Evolutionary conservation across 1,140 invertebrate species (phyloP).

Genomic region (Atta cephalotes): DNA sequence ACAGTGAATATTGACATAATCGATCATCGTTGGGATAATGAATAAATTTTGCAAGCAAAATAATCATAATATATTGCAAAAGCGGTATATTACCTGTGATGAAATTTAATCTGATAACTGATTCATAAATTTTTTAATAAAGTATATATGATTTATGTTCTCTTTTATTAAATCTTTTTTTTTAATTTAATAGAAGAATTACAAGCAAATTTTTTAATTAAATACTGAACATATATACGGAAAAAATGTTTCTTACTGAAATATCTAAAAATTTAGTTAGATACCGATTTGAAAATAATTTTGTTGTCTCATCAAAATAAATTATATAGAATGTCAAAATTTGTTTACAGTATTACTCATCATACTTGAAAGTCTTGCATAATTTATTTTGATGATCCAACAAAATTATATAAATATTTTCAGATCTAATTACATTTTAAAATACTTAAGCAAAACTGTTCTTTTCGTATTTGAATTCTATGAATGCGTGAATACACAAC

Average conservation of each 20-base stretch:
- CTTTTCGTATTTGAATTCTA: neutral
- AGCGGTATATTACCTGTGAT: neutral
- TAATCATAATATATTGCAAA: neutral
- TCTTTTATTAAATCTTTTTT: neutral
- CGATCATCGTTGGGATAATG: neutral
- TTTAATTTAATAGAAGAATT: constrained; percentile 9
- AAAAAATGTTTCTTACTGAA: too few species aligned
- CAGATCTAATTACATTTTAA: too few species aligned
- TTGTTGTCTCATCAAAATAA: too few species aligned
- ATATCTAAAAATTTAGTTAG: too few species aligned
- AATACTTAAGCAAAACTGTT: too few species aligned
- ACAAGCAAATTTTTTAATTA: neutral
- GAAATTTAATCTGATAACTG: neutral
- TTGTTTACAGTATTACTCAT: too few species aligned
- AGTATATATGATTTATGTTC: neutral
- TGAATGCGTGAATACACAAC: neutral
- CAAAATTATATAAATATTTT: too few species aligned
- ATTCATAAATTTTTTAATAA: neutral
- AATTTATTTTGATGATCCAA: too few species aligned
- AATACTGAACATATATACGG: neutral
- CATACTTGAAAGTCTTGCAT: too few species aligned
- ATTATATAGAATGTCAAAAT: too few species aligned
- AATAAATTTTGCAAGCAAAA: neutral
- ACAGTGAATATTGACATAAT: neutral
- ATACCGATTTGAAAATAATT: too few species aligned